Evolutionary conservation across 2,888 invertebrate genomes (phyloP), one percentile per base, ranked within the genome.

Genomic region (Morpho deidamia): DNA sequence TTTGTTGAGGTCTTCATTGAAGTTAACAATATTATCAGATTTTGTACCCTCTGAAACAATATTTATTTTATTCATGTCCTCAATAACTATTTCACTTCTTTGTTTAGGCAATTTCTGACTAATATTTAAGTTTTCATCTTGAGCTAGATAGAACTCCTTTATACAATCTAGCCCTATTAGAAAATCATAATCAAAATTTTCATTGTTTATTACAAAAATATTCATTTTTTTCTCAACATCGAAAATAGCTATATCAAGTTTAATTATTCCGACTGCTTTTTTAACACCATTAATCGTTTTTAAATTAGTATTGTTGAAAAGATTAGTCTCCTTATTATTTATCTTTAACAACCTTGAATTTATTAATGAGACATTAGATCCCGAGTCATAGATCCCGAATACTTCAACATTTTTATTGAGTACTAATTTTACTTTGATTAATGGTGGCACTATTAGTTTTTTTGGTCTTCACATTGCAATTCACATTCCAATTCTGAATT

Each of bases 241-340:
- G 5, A 38, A 38, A 1, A 62, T 61, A 39, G 53, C 62, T 44
- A 60, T 58, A 43, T 66, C 65, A 58, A 58, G 45, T 23, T 42
- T 60, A 50, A 60, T 46, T 34, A 59, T 48, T 41, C 56, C 58
- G 45, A 35, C 49, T 37, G 61, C 4, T 44, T 56, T 59, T 53
- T 53, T 59, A 7, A 53, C 56, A 32, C 56, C 59, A 58, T 61
- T 58, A 61, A 59, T 63, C 11, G 60, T 60, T 39, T 54, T 42
- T 40, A 56, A 53, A 38, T 54, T 41, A 9, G 55, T 54, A 55
- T 56, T 38, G 8, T 38, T 38, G 32, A 46, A 38, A 43, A 48
- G 42, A 8, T 7, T 35, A 35, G 35, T n/a, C n/a, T n/a, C n/a
- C 7, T 35, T 8, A 35, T 35, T 8, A 8, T 35, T 35, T 35